Evolutionary conservation across 2,113 vertebrate genomes (phyloP).

Genomic region (Atlantisia rogersi): DNA sequence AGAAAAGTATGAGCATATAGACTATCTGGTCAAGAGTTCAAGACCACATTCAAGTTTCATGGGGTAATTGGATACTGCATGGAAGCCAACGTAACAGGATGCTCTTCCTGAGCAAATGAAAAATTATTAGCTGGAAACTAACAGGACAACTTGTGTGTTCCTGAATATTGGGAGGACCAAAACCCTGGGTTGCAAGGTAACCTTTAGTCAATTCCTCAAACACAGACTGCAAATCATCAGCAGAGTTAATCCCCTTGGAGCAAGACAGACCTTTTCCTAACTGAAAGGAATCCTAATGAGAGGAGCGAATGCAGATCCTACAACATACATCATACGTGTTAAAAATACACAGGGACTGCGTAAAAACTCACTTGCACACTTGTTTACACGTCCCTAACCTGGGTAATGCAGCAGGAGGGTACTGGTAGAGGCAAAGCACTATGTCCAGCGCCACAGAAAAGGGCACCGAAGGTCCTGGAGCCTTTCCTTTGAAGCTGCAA

Average conservation of each 20-base stretch:
- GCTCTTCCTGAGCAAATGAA: not conserved
- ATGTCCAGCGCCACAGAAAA: not conserved
- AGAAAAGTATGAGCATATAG: not conserved
- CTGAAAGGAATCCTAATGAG: not conserved
- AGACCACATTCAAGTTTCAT: not conserved
- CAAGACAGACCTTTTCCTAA: not conserved
- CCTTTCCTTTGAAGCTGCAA: not conserved
- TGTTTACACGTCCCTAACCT: not conserved
- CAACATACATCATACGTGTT: not conserved
- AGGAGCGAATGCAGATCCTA: not conserved
- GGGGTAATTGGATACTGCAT: not conserved
- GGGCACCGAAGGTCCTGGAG: not conserved
- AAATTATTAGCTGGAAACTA: not conserved
- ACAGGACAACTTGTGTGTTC: not conserved
- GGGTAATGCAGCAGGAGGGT: not conserved
- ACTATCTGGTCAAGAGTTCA: conserved; percentile 5
- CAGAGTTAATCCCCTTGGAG: not conserved
- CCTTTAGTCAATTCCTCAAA: not conserved
- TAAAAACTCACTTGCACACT: not conserved
- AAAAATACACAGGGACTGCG: not conserved
- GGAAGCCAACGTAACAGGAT: not conserved
- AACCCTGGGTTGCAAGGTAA: not conserved
- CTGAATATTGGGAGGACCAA: not conserved
- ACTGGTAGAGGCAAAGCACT: not conserved
- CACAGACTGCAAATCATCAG: not conserved